Evolutionary conservation across 2,888 invertebrate species (phyloP), one percentile per base, ranked within the genome.

Genomic region (Drosophila affinis): DNA sequence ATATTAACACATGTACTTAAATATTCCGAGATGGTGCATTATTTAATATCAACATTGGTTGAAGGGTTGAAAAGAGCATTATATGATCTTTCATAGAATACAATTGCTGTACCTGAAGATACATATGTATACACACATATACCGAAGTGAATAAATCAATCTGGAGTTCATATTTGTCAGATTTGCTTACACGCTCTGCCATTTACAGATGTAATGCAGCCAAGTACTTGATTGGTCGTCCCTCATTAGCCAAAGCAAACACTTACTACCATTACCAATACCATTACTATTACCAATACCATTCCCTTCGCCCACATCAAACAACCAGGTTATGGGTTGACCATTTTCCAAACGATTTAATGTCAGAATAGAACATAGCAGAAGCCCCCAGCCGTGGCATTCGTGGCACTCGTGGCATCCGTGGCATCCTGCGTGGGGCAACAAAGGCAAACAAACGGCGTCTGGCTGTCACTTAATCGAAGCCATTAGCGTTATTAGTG

Each of bases 401-500:
- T 5, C 32, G 45, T 14, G 47, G 47, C 55, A 53, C 62, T 9
- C 48, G 44, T 39, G 34, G 21, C 9, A 21, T 47, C 10, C 39
- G 48, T 17, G 51, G 47, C 55, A 57, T 70, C 55, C 45, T 21
- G 39, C n/a, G 39, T 39, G 39, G 39, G 32, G 17, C 39, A 52
- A 70, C 72, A 79, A 77, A 74, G 77, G 77, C 84, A 86, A 83
- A 82, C 82, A 82, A 82, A 79, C 87, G 87, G 72, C 82, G 85
- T 84, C 87, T 87, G 80, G 87, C 87, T 84, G 87, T 86, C 85
- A 87, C 86, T 87, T 87, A 86, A 86, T 86, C 85, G 84, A 86
- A 87, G 77, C 85, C 88, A 86, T 86, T 86, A 86, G 88, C 81
- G 81, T 86, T 86, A 86, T 86, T 86, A 87, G 84, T 79, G 71